phyloP scores from a whole-genome alignment of 2,888 invertebrate species.

The Tholera decimalis region DNA sequence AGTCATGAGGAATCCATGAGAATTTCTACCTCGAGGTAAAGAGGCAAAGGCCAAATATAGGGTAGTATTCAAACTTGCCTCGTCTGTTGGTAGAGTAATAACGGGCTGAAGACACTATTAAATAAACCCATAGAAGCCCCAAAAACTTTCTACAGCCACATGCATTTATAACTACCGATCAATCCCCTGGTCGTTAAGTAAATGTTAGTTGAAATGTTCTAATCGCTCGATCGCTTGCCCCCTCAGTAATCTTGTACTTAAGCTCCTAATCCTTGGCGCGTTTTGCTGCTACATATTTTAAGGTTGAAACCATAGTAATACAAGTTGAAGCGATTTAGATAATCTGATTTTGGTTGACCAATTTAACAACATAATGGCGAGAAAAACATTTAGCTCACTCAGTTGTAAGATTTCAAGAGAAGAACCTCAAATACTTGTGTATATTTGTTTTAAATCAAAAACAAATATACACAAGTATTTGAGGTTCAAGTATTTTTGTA shows the following conservation, averaged over 20 bases:
- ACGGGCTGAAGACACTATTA: not conserved
- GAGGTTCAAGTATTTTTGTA: no score
- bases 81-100: not conserved
- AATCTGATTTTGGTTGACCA: no score
- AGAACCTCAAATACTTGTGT: no score
- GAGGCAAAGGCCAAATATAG: no score
- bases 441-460: no score
- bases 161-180: slow-evolving; percentile 42
- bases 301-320: slow-evolving; percentile 23
- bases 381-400: no score
- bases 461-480: no score
- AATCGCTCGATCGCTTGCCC: slow-evolving; percentile 52
- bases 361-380: no score
- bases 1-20: no score
- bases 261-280: slow-evolving; percentile 31
- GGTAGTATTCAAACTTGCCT: no score
- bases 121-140: not conserved
- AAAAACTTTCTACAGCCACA: slow-evolving; percentile 3
- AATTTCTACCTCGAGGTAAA: no score
- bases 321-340: slow-evolving; percentile 20
- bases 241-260: slow-evolving; percentile 45
- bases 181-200: slow-evolving; percentile 19
- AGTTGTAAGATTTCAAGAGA: no score
- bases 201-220: slow-evolving; percentile 46
- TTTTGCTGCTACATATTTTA: slow-evolving; percentile 39